A percentile compares a stretch with the other conserved stretches of the same genome.
Conservation (phyloP, 2,888 invertebrate genomes). For the Sarcophaga variegata region DNA sequence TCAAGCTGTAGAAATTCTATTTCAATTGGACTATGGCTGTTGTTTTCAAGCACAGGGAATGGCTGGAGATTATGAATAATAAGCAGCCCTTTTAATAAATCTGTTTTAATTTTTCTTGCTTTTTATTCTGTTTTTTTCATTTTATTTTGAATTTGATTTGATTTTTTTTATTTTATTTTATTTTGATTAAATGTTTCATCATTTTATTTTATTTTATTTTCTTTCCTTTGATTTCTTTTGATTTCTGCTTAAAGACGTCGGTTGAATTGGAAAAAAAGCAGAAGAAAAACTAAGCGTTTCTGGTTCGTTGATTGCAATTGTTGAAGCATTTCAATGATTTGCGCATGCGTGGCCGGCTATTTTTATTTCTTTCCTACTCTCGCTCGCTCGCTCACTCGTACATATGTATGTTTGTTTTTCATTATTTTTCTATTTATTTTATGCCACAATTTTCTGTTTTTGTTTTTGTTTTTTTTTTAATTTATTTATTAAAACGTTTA, state of each 20-base stretch:
- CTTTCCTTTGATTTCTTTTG: neutral
- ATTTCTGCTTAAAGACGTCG: neutral
- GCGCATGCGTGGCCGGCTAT: constrained; percentile 68
- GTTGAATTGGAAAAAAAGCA: too few species aligned
- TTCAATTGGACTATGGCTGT: too few species aligned
- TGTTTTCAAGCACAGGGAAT: too few species aligned
- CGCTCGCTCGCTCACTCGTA: neutral
- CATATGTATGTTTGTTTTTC: neutral
- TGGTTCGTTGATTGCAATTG: constrained; percentile 66
- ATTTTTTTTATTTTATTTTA: constrained; percentile 24
- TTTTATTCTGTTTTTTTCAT: neutral
- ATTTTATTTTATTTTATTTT: constrained; percentile 31
- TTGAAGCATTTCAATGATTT: constrained; percentile 60
- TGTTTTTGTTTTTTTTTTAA: too few species aligned
- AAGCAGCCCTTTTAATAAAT: neutral
- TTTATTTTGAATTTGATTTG: neutral
- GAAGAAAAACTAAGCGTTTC: constrained; percentile 8
- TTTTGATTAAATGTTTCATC: constrained; percentile 52
- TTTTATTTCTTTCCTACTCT: constrained; percentile 35
- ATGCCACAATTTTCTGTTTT: neutral
- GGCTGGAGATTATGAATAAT: neutral
- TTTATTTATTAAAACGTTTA: too few species aligned
- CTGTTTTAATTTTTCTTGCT: neutral
- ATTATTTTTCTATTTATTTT: neutral
- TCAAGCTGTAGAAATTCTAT: too few species aligned